phyloP scores from a whole-genome alignment of 2,888 invertebrate species.

The Lycaena phlaeas region DNA sequence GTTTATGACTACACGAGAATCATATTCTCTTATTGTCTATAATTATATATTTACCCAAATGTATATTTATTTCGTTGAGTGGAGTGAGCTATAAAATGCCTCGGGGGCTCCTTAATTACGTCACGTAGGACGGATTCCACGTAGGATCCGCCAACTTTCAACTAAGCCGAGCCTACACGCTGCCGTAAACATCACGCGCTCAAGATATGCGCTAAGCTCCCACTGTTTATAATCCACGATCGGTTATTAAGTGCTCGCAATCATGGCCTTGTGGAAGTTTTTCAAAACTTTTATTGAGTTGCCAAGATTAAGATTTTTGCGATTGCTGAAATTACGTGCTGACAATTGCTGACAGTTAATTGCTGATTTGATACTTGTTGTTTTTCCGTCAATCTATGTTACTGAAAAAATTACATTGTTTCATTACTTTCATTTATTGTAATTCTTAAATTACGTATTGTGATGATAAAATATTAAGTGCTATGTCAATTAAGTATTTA shows the following conservation, averaged over 20 bases:
- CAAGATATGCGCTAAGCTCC: conserved; percentile 49
- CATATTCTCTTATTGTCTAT: too few relatives aligned
- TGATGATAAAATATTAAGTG: too few relatives aligned
- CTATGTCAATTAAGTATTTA: too few relatives aligned
- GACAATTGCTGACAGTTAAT: too few relatives aligned
- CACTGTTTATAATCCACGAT: conserved; percentile 39
- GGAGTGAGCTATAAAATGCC: conserved; percentile 20
- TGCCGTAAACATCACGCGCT: conserved; percentile 42
- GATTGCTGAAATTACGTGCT: too few relatives aligned
- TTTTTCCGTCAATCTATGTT: too few relatives aligned
- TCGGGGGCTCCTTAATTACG: conserved; percentile 40
- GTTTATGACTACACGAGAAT: too few relatives aligned
- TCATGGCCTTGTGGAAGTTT: conserved; percentile 11
- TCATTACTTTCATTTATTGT: too few relatives aligned
- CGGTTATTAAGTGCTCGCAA: conserved; percentile 17
- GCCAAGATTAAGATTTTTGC: too few relatives aligned
- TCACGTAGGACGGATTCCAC: conserved; percentile 47
- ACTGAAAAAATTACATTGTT: too few relatives aligned
- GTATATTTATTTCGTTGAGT: conserved; percentile 14
- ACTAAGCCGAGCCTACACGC: conserved; percentile 39
- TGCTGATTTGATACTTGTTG: too few relatives aligned
- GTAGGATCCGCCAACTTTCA: conserved; percentile 44
- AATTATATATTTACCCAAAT: conserved; percentile 6
- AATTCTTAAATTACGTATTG: too few relatives aligned
- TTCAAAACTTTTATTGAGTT: conserved; percentile 5